A percentile compares a stretch with the other conserved stretches of the same genome.
phyloP scores from a whole-genome alignment of 2,888 invertebrate genomes.

The Andrena flavipes region DNA sequence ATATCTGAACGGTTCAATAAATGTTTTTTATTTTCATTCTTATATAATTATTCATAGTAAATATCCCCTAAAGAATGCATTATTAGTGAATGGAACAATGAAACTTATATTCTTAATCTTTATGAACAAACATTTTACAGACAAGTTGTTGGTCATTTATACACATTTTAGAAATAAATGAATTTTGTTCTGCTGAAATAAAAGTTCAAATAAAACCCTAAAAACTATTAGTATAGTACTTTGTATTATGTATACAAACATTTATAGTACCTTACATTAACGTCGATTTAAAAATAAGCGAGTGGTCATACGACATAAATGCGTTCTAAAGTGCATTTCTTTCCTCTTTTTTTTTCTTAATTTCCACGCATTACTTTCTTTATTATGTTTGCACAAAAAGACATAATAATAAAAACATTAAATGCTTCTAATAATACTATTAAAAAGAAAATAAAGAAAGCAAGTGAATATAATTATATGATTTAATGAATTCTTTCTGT shows the following conservation, averaged over 20 bases:
- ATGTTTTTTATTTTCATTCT: slow-evolving; percentile 46
- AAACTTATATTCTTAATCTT: slow-evolving; percentile 45
- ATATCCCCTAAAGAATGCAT: slow-evolving; percentile 29
- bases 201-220: slow-evolving; percentile 22
- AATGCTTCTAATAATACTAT: slow-evolving; percentile 42
- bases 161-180: slow-evolving; percentile 38
- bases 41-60: slow-evolving; percentile 46
- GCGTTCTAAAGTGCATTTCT: slow-evolving; percentile 1
- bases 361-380: slow-evolving; percentile 17
- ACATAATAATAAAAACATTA: slow-evolving; percentile 24
- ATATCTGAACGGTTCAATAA: slow-evolving; percentile 35
- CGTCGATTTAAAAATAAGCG: slow-evolving; percentile 9
- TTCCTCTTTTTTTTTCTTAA: background rate
- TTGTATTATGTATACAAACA: slow-evolving; percentile 43
- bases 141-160: slow-evolving; percentile 37
- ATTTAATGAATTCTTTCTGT: slow-evolving; percentile 47
- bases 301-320: slow-evolving; percentile 1
- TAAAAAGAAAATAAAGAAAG: slow-evolving; percentile 31
- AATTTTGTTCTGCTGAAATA: slow-evolving; percentile 25
- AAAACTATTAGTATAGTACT: slow-evolving; percentile 43
- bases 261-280: slow-evolving; percentile 43
- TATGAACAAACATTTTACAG: slow-evolving; percentile 41
- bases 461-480: slow-evolving; percentile 35
- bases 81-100: slow-evolving; percentile 31
- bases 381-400: slow-evolving; percentile 13